Evolutionary conservation across 2,888 invertebrate species (phyloP), one percentile per base, ranked within the genome.

Genomic region (Xestia rhomboidea): DNA sequence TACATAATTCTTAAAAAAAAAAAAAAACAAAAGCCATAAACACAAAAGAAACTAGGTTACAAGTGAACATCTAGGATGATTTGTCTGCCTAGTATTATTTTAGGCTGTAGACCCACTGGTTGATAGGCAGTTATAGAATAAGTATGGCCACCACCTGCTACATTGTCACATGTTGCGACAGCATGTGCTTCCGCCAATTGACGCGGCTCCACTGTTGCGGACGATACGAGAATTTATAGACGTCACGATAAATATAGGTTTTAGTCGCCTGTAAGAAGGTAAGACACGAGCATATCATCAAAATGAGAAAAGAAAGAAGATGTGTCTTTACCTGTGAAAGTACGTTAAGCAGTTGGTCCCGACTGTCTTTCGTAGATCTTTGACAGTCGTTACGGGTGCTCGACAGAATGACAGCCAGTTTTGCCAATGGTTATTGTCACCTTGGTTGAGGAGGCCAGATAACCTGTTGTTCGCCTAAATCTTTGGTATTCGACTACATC

Each of bases 131-230:
- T 94, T 91, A 93, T 93, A 93, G 92, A 92, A 89, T 87, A 79
- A 90, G 92, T 93, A 88, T 95, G 95, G 94, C 84, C 70, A 91
- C 95, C 95, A 94, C 95, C 95, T 95, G 95, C 85, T 89, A 70
- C 77, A 84, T 86, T 91, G 92, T 93, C 95, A 93, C 95, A 95
- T 94, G 94, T 93, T 93, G 93, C 82, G 91, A 80, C 87, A 94
- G 93, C 93, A 94, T 95, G 94, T 95, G 93, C 93, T 95, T 95
- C 95, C 95, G 95, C 92, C 91, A 92, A 91, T 91, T 86, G 83
- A 71, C 78, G 63, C 60, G 74, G 84, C 49, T 89, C 90, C 95
- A 89, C 86, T 93, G 87, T 83, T 38, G 0, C 3, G 41, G 18
- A 88, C 91, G 91, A 54, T 57, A 91, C 91, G 93, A 63, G 15